phyloP scores from a whole-genome alignment of 2,113 vertebrate species.

The Oryzias curvinotus region DNA sequence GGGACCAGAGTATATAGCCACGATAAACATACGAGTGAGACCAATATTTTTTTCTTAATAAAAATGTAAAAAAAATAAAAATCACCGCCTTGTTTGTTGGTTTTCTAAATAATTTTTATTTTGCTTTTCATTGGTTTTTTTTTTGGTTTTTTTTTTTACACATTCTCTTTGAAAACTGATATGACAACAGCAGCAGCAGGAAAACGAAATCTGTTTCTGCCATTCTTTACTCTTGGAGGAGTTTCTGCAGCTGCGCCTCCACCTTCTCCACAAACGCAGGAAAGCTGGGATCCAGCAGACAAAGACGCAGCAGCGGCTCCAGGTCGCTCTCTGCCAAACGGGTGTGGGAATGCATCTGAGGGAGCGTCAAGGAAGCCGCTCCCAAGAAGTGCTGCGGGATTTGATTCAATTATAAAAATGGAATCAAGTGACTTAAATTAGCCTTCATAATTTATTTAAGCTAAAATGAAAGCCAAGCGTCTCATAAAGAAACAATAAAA shows the following conservation, averaged over 20 bases:
- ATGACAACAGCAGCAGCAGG: conserved; percentile 18
- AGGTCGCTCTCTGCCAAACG: conserved; percentile 69
- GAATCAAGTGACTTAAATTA: background rate
- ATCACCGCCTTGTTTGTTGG: conserved; percentile 13
- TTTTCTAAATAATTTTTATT: conserved; percentile 11
- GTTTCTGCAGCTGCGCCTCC: conserved; percentile 83
- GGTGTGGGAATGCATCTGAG: conserved; percentile 47
- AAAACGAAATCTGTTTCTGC: conserved; percentile 33
- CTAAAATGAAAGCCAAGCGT: background rate
- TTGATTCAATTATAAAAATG: background rate
- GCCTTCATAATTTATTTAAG: background rate
- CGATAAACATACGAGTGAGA: conserved; percentile 91
- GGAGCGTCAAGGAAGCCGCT: conserved; percentile 58
- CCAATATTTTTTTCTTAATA: conserved; percentile 95
- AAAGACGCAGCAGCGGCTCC: conserved; percentile 81
- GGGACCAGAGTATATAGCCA: conserved; percentile 80
- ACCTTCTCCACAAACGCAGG: conserved; percentile 88
- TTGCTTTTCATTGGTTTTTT: background rate
- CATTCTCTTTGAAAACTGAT: conserved; percentile 20
- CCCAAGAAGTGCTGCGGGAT: conserved; percentile 77
- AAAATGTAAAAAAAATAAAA: conserved; percentile 44
- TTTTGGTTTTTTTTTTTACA: conserved; percentile 5
- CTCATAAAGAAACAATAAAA: background rate
- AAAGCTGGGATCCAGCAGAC: conserved; percentile 88
- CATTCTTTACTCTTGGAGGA: conserved; percentile 73